Evolutionary conservation across 2,113 vertebrate species (phyloP).

Genomic region (Caranx ignobilis): DNA sequence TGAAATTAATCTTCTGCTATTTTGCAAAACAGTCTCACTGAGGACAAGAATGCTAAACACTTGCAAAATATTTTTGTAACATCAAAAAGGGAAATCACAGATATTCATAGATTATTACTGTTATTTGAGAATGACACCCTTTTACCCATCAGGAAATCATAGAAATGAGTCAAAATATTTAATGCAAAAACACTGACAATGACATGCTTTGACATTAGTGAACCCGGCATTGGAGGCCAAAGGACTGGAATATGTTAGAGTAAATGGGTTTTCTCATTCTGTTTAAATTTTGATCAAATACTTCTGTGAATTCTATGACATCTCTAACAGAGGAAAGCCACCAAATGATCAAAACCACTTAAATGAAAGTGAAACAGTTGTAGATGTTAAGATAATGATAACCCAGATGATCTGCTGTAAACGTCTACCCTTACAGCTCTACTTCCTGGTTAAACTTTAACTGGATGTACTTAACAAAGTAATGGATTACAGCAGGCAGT

Average conservation of each 20-base stretch:
- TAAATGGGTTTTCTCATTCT: too few species aligned
- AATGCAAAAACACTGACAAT: not conserved
- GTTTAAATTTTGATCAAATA: too few species aligned
- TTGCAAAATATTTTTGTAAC: not conserved
- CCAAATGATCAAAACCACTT: not conserved
- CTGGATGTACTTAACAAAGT: not conserved
- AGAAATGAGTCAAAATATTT: not conserved
- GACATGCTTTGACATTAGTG: not conserved
- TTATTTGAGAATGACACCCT: not conserved
- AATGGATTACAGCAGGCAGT: not conserved
- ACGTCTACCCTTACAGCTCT: not conserved
- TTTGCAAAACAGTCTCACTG: not conserved
- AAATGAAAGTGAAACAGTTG: not conserved
- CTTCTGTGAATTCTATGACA: too few species aligned
- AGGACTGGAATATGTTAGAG: too few species aligned
- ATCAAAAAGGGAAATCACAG: not conserved
- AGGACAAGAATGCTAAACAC: not conserved
- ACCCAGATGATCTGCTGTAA: not conserved
- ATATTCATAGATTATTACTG: not conserved
- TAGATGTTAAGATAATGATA: not conserved
- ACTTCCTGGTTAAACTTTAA: conserved; percentile 9
- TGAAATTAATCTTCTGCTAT: not conserved
- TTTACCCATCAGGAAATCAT: not conserved
- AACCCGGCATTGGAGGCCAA: not conserved
- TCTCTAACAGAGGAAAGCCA: not conserved